These are phyloP conservation scores for Drosophila leontia DNA, from an alignment of 1,140 invertebrate genomes.

Conservation along the genomic window DNA sequence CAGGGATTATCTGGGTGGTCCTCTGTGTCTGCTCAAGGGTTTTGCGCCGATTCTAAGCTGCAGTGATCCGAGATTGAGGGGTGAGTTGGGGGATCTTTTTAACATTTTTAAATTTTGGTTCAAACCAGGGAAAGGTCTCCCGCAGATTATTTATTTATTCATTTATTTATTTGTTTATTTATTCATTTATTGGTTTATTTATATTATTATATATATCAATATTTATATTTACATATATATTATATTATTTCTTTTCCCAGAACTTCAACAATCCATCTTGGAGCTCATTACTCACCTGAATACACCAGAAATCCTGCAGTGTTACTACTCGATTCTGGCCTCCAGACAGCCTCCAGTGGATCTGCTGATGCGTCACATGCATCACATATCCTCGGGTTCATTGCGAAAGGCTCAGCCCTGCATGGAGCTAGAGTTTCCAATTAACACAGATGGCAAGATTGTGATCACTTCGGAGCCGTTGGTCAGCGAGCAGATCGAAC, in stretches of 20 bases:
- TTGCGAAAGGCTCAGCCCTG: slow-evolving; percentile 66
- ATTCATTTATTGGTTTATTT: no score
- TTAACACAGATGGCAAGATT: slow-evolving; percentile 72
- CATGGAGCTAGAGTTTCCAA: slow-evolving; percentile 78
- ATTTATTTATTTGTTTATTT: no score
- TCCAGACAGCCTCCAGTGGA: slow-evolving; percentile 78
- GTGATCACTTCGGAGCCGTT: slow-evolving; percentile 66
- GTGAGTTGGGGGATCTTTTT: slow-evolving; percentile 18
- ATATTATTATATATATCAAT: no score
- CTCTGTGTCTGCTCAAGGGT: slow-evolving; percentile 74
- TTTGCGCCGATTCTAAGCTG: slow-evolving; percentile 70
- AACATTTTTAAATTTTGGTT: not conserved
- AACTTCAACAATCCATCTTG: slow-evolving; percentile 77
- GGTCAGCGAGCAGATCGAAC: slow-evolving; percentile 69
- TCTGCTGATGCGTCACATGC: slow-evolving; percentile 73
- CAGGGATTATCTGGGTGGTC: slow-evolving; percentile 75
- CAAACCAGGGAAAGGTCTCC: no score
- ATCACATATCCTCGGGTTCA: slow-evolving; percentile 61
- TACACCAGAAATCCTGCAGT: slow-evolving; percentile 72
- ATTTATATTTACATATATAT: no score
- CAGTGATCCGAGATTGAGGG: slow-evolving; percentile 70
- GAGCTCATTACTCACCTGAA: slow-evolving; percentile 78
- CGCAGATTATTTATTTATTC: no score
- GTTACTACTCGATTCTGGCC: slow-evolving; percentile 71
- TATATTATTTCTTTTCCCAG: slow-evolving; percentile 18